Evolutionary conservation across 2,113 vertebrate species (phyloP).

Genomic region (Micromys minutus): DNA sequence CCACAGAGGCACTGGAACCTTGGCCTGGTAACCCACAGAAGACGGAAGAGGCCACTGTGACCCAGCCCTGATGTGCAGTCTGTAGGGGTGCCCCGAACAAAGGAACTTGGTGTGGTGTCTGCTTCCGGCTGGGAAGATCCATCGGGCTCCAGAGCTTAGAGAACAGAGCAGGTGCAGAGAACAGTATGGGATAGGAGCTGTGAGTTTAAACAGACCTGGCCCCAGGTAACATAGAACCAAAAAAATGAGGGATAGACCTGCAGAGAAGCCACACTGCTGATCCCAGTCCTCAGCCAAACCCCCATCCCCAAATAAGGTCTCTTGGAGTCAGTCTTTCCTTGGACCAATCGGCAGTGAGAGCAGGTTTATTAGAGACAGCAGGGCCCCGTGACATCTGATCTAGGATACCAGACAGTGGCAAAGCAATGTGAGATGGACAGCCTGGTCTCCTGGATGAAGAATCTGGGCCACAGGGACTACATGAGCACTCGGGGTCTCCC

Average conservation of each 20-base stretch:
- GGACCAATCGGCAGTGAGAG: background rate
- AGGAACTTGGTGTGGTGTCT: background rate
- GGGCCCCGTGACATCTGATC: background rate
- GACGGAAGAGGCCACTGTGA: background rate
- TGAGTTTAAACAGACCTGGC: rapidly evolving
- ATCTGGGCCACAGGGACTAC: rapidly evolving
- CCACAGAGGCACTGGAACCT: no score
- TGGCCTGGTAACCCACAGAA: background rate
- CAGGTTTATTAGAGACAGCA: constrained; percentile 50
- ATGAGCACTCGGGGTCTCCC: background rate
- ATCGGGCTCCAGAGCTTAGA: background rate
- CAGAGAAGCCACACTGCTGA: background rate
- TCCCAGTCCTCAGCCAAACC: background rate
- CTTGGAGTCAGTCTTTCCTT: background rate
- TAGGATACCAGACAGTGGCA: background rate
- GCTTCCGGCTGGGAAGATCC: background rate
- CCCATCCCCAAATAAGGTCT: no score
- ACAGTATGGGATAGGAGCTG: rapidly evolving
- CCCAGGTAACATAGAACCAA: no score
- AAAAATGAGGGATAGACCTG: background rate
- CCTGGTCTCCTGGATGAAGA: background rate
- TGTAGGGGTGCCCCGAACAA: background rate
- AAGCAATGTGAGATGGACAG: rapidly evolving
- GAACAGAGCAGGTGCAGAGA: background rate
- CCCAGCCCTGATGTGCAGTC: background rate